Evolutionary conservation across 2,797 vertebrate species (phyloP), one percentile per base, ranked within the genome.

Genomic region (Gambusia yucatana): DNA sequence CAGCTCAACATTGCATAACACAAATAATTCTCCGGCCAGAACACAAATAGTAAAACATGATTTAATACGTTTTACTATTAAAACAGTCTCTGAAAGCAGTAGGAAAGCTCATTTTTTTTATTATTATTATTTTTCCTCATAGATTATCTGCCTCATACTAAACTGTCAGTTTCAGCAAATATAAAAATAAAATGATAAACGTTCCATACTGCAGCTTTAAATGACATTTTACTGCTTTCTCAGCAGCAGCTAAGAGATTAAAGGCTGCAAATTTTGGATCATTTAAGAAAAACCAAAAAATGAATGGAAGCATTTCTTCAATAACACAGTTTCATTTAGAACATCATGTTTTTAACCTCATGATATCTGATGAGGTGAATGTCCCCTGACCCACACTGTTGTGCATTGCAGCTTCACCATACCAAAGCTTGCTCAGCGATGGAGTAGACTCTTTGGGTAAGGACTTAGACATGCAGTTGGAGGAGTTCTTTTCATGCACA

Each of bases 391-490:
- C 36, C 48, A 76, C 77, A 46, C 47, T 92, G 74, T 93, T 91
- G 91, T 96, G 82, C 82, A 39, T 96, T 96, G 76, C 95, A 96
- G 96, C 92, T 71, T 77, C 73, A 72, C 80, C 90, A 6, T 93
- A 89, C 87, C 92, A 95, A 74, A 79, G 71, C 75, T 86, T 96
- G 90, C 91, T 96, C 84, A 93, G 89, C 72, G 94, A 91, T 81
- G 95, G 96, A 93, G 84, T 96, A 82, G 77, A 88, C 79, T 89
- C 85, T 71, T 63, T 96, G 77, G 95, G 96, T 96, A 96, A 96
- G 95, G 48, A 91, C 44, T 47, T 65, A 84, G 80, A 72, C 55
- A 1, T 61, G 13, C 39, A 72, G 50, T 57, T 5, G 14, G 1
- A 13, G 17, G 33, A 76, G 75, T 47, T 47, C 9, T 47, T 65